Base-by-base conservation (phyloP, 1,140 invertebrate species). In the Ruditapes philippinarum region DNA sequence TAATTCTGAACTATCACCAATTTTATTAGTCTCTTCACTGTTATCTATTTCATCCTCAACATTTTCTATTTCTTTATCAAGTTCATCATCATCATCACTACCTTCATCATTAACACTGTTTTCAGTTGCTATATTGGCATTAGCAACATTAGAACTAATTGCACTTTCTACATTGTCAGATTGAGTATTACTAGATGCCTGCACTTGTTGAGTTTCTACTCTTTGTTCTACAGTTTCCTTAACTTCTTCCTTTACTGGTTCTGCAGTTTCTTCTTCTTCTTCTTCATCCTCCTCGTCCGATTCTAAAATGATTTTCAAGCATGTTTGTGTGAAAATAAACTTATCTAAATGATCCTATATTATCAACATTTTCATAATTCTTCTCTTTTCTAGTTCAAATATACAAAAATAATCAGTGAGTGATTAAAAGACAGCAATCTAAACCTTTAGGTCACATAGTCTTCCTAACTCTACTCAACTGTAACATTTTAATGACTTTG, bases 231-330 rank as follows among this genome's bases (percentile, higher is more conserved):
- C 19, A 19, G 14, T 70, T 4, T 38, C 33, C 4, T 70, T 33
- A 70, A 70, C 65, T 38, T 31, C 38, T 70, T 70, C 65, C 33
- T 36, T 70, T 12, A 38, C 65, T 38, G 31, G 65, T 70, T 70
- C 36, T 22, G 12, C 14, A 36, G 1, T 38, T 38, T 74, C 68
- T 40, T 80, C 62, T 45, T 82, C 57, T 73, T 83, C 80, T 65
- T 31, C 73, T 42, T 89, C 88, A 38, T 57, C 19, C 11, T 89
- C 70, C 42, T 68, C 57, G 1, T 83, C 70, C 49, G 57, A 62
- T 28, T 62, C 57, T 62, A 28, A 25, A 62, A 62, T 22, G 19
- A 57, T 22, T 57, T 31, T 19, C 31, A 54, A 33, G 22, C 74
- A 17, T 79, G n/a, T n/a, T n/a, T n/a, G n/a, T n/a, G n/a, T n/a